Percentiles rank a stretch among this genome's conserved stretches.
These are phyloP conservation scores for Ridgeia piscesae DNA, from an alignment of 1,140 invertebrate genomes.

Conservation along the genomic window DNA sequence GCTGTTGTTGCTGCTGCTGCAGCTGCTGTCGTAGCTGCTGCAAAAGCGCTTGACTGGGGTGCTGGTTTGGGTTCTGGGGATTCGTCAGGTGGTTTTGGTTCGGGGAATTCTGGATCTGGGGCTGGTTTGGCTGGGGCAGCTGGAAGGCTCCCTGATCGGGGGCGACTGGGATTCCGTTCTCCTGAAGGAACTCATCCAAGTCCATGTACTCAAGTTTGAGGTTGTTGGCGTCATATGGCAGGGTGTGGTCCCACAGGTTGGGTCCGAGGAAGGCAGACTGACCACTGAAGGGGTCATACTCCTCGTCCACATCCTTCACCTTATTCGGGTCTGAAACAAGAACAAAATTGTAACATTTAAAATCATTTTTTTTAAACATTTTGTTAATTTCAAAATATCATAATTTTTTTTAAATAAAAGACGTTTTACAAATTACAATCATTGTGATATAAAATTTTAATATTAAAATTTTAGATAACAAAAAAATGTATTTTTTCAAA, in stretches of 20 bases:
- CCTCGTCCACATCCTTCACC: neutral
- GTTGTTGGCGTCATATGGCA: slow-evolving; percentile 66
- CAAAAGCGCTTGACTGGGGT: neutral
- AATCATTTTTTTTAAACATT: too few species aligned
- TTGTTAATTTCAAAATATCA: too few species aligned
- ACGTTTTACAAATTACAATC: too few species aligned
- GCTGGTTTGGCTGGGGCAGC: neutral
- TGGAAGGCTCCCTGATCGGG: neutral
- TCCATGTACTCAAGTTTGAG: slow-evolving; percentile 95
- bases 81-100: neutral
- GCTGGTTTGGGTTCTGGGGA: neutral
- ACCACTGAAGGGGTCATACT: neutral
- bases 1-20: neutral
- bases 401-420: too few species aligned
- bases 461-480: too few species aligned
- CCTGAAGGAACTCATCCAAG: slow-evolving; percentile 91
- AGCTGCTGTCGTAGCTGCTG: neutral
- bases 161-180: slow-evolving; percentile 69
- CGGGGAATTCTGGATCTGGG: neutral
- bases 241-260: slow-evolving; percentile 90
- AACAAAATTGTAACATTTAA: neutral
- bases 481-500: too few species aligned
- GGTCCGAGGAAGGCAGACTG: slow-evolving; percentile 86
- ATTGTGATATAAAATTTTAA: too few species aligned
- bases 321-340: neutral